phyloP scores from a whole-genome alignment of 92 coral and sea anemone genomes.

The Scolanthus callimorphus region DNA sequence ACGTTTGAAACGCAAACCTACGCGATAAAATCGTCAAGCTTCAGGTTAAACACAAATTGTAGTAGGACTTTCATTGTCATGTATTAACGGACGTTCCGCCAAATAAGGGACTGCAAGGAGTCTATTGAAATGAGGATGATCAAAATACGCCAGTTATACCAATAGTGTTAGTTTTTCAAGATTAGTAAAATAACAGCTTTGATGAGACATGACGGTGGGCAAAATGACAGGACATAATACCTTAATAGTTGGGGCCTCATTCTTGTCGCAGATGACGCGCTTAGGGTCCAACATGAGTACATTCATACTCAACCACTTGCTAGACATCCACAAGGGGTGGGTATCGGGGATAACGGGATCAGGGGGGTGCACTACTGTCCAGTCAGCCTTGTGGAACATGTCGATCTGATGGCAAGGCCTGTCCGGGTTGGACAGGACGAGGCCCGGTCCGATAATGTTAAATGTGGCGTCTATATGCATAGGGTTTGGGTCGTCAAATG shows the following conservation, averaged over 20 bases:
- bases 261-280: constrained; percentile 73
- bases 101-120: no score
- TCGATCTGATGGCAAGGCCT: constrained; percentile 93
- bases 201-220: background rate
- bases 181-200: background rate
- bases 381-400: constrained; percentile 90
- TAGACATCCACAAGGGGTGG: constrained; percentile 91
- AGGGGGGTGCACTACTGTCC: constrained; percentile 87
- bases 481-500: constrained; percentile 91
- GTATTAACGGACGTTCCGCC: no score
- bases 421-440: constrained; percentile 86
- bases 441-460: constrained; percentile 93
- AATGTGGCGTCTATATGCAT: constrained; percentile 96
- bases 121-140: no score
- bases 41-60: no score
- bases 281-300: constrained; percentile 87
- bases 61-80: no score
- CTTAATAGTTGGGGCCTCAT: constrained; percentile 87
- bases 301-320: constrained; percentile 96
- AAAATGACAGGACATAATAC: constrained; percentile 13
- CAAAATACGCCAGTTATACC: no score
- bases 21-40: no score
- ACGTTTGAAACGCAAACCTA: no score
- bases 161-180: no score
- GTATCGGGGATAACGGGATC: constrained; percentile 73